Conservation (phyloP, 1,140 invertebrate species). For the Drosophila sturtevanti region DNA sequence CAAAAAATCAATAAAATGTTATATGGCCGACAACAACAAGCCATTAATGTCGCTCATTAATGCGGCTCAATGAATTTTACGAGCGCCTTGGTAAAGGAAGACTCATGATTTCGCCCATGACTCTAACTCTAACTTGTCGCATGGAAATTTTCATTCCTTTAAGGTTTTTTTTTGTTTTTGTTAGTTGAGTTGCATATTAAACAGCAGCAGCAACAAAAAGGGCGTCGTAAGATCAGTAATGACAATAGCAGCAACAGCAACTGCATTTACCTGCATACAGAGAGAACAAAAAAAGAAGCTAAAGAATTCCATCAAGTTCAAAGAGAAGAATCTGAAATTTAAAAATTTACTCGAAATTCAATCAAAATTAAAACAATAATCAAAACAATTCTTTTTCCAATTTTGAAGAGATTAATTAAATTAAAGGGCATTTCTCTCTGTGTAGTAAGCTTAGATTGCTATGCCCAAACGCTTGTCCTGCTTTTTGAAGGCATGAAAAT, state of each 20-base stretch:
- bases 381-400: too few species aligned
- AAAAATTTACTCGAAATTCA: not conserved
- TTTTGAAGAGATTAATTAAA: too few species aligned
- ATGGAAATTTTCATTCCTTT: slow-evolving; percentile 55
- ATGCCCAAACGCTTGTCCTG: not conserved
- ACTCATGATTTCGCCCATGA: slow-evolving; percentile 13
- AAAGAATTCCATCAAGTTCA: not conserved
- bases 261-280: not conserved
- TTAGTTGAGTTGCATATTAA: slow-evolving; percentile 57
- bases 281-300: slow-evolving; percentile 23
- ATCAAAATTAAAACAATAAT: too few species aligned
- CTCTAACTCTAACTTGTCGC: slow-evolving; percentile 43
- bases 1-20: slow-evolving; percentile 77
- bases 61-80: slow-evolving; percentile 80
- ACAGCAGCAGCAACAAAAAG: slow-evolving; percentile 28
- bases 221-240: slow-evolving; percentile 17
- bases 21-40: slow-evolving; percentile 66
- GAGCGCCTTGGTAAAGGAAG: slow-evolving; percentile 31
- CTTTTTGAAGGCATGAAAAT: slow-evolving; percentile 77
- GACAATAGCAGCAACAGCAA: slow-evolving; percentile 18
- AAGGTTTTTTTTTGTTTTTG: slow-evolving; percentile 42
- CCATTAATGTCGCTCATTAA: slow-evolving; percentile 79
- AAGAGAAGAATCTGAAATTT: slow-evolving; percentile 11
- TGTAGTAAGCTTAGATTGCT: not conserved
- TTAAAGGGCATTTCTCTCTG: not conserved